Base-by-base conservation (phyloP, 2,797 vertebrate genomes). In the Sebastes cheni region DNA sequence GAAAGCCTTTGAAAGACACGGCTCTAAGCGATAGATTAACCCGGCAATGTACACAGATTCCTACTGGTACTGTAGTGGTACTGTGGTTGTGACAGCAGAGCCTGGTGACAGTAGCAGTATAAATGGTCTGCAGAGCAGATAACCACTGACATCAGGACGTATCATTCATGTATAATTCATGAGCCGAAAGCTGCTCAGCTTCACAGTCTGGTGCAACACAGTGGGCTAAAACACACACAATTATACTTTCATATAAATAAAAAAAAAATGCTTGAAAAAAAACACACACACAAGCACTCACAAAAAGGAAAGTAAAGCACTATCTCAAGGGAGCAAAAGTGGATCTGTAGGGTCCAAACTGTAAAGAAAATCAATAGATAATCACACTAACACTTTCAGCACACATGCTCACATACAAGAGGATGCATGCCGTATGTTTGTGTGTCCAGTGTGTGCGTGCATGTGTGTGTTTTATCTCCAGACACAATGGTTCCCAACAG, bases 101-200 rank as follows among this genome's bases (percentile, higher is more conserved):
- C 14, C 8, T 1, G 6, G 9, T 5, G 23, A 55, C 54, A 50
- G 74, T 16, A 58, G 55, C 72, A 52, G 36, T 39, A 25, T 66
- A 62, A 50, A 72, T 23, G 36, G 50, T 61, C 65, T 60, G 64
- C 73, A 67, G 75, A 82, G 67, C 73, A 54, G 65, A 86, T 81
- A 22, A 60, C 50, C 27, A 16, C 75, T 59, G 81, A 79, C 75
- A 65, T 68, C 79, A 72, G 55, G 34, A 77, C 50, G 25, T 55
- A 81, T 79, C 32, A 81, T 81, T 86, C 61, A 88, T 89, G 67
- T 77, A 54, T 85, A 88, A 90, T 79, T 86, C 60, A 88, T 71
- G 71, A 75, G 65, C 27, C 20, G 23, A 61, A 67, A 83, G 52
- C 80, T 62, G 72, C 68, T 75, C 42, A 23, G 46, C 58, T 54